Evolutionary conservation across 2,113 vertebrate genomes (phyloP).

Genomic region (Eulemur rufifrons): DNA sequence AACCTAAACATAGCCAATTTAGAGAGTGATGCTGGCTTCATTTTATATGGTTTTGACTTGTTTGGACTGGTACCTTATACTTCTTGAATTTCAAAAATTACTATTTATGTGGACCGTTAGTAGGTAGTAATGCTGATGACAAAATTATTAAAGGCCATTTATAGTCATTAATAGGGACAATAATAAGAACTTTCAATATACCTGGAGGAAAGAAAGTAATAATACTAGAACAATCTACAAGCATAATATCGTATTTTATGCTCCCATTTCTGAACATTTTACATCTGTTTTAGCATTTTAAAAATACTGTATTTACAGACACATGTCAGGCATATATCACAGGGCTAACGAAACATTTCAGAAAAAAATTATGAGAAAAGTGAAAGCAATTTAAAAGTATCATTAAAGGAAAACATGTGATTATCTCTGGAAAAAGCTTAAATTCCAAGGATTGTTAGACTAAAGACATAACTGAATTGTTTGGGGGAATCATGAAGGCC

Average conservation of each 20-base stretch:
- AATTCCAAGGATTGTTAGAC: not conserved
- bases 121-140: not conserved
- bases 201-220: not conserved
- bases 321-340: not conserved
- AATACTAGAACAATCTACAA: not conserved
- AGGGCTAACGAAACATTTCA: not conserved
- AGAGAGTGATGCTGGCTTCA: not conserved
- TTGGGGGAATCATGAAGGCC: not conserved
- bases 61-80: not conserved
- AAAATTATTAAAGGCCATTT: not conserved
- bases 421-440: not conserved
- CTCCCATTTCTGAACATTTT: not conserved
- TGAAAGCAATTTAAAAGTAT: not conserved
- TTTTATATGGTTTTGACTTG: not conserved
- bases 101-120: not conserved
- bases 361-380: not conserved
- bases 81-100: not conserved
- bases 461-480: not conserved
- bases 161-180: not conserved
- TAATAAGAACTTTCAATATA: not conserved
- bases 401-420: not conserved
- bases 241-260: not conserved
- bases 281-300: not conserved
- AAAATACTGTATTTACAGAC: not conserved
- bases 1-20: not conserved